Evolutionary conservation across 2,113 vertebrate species (phyloP), one percentile per base, ranked within the genome.

Genomic region (Menura novaehollandiae): DNA sequence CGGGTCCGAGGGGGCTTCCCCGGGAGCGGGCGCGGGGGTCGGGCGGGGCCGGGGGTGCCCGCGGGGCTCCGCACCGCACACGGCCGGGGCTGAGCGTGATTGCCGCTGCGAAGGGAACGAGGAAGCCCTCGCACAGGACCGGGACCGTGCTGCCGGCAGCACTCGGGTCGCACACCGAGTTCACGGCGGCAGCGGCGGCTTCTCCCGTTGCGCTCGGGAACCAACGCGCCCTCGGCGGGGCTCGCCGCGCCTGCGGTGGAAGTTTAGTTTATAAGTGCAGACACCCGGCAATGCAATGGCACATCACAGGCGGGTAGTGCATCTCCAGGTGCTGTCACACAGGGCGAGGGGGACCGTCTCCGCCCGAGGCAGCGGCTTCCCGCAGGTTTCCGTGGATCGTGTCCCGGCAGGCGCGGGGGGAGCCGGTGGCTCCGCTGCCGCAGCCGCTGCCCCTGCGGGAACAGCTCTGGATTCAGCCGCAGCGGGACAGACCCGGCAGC

Each of bases 221-320:
- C 17, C 13, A 20, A 11, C 1, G 30, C 41, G 14, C 20, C 17
- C 33, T 33, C 9, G 55, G 63, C 27, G 5, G 49, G 59, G 30
- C 64, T 47, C 18, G 30, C 51, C 39, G 12, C 4, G 18, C 5
- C 11, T 6, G 16, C 41, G 18, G 20, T 18, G 6, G 5, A 2
- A 7, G 52, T 9, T 28, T 1, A 3, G 33, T 9, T 52, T 9
- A 4, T 3, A 1, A 2, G 10, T 2, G 58, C 41, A 1, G 7
- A 8, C 13, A 1, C 8, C 6, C 39, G 44, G 49, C n/a, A 10
- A 1, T 1, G 64, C 33, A 21, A 24, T 1, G 23, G 43, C 35
- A 4, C 15, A 13, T 4, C 22, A 5, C 22, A 5, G 39, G 59
- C 1, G 33, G 28, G 6, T 2, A 12, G 7, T 4, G 30, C 68